Percentiles rank a stretch among this genome's conserved stretches.
Conservation (phyloP, 2,113 vertebrate species). For the Lophius piscatorius region DNA sequence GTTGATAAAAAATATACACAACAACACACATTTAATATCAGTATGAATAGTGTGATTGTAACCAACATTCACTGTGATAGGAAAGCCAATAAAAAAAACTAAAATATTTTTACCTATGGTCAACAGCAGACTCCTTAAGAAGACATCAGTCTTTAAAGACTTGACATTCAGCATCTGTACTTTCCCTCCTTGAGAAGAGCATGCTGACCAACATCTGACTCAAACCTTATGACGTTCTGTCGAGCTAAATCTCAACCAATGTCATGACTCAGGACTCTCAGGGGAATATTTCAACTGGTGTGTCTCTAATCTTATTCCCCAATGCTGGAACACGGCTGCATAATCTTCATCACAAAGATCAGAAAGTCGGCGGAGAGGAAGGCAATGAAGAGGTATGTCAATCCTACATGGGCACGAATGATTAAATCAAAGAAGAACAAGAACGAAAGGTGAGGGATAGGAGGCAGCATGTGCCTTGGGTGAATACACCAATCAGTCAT, state of each 20-base stretch:
- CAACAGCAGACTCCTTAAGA: too few species aligned
- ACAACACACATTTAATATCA: neutral
- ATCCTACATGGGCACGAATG: too few species aligned
- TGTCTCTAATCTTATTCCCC: conserved; percentile 9
- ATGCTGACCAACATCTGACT: conserved; percentile 51
- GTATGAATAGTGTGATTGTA: neutral
- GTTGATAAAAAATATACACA: neutral
- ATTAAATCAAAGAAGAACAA: too few species aligned
- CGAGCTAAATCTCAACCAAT: conserved; percentile 25
- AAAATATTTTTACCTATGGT: conserved; percentile 9
- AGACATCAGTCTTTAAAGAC: conserved; percentile 8
- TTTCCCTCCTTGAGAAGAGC: conserved; percentile 28
- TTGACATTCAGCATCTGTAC: conserved; percentile 39
- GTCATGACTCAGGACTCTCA: conserved; percentile 51
- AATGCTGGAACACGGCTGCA: conserved; percentile 18
- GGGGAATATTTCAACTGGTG: conserved; percentile 5
- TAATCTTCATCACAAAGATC: too few species aligned
- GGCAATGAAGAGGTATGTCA: too few species aligned
- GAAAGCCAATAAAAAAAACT: conserved; percentile 1
- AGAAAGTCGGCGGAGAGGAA: too few species aligned
- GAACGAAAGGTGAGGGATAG: too few species aligned
- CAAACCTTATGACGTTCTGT: conserved; percentile 43
- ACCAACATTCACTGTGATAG: neutral
- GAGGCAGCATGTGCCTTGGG: too few species aligned
- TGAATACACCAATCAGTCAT: too few species aligned